Evolutionary conservation across 2,797 vertebrate genomes (phyloP).

Genomic region (Pitangus sulphuratus): DNA sequence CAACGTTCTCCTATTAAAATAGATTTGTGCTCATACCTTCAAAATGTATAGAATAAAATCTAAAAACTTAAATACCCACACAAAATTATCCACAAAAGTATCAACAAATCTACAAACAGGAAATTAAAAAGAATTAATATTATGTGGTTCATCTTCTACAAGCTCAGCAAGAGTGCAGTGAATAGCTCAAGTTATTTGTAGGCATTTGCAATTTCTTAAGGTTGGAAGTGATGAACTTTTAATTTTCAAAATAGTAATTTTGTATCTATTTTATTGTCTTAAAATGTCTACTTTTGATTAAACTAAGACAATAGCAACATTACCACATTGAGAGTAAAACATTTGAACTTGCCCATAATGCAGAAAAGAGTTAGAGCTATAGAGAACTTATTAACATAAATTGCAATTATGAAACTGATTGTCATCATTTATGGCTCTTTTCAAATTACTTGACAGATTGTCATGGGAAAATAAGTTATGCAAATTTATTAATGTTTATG

Average conservation of each 20-base stretch:
- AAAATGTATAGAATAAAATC: neutral
- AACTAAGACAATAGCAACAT: neutral
- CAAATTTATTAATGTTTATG: slow-evolving; percentile 39
- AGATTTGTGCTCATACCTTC: neutral
- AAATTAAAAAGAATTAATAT: neutral
- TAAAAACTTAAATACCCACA: neutral
- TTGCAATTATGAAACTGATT: slow-evolving; percentile 37
- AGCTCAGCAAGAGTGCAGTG: neutral
- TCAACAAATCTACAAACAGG: neutral
- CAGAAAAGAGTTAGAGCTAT: neutral
- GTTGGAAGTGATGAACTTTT: neutral
- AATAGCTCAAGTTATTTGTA: neutral
- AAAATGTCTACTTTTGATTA: neutral
- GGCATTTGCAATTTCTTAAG: neutral
- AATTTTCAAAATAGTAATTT: neutral
- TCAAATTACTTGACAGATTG: slow-evolving; percentile 54
- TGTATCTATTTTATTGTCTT: neutral
- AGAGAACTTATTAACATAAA: slow-evolving; percentile 19
- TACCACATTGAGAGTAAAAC: neutral
- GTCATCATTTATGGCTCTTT: neutral
- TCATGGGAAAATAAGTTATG: slow-evolving; percentile 21
- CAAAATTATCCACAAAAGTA: neutral
- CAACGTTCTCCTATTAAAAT: neutral
- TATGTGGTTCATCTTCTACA: neutral
- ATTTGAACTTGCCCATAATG: neutral